phyloP scores from a whole-genome alignment of 1,140 invertebrate genomes.

The Brachionus rotundiformis region DNA sequence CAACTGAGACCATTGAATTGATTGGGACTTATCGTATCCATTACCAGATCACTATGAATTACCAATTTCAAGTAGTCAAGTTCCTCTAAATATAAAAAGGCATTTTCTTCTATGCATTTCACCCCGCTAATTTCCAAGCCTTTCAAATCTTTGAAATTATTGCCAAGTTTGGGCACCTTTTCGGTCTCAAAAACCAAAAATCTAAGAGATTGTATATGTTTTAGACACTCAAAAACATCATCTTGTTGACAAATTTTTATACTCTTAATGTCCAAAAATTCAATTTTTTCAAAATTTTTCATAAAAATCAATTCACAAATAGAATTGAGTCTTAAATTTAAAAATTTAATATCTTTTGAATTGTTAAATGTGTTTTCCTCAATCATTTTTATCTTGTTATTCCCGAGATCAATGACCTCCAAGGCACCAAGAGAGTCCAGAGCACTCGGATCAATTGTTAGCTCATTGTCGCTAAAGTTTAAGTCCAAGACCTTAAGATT shows the following conservation, averaged over 20 bases:
- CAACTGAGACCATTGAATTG: constrained; percentile 20
- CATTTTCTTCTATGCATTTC: neutral
- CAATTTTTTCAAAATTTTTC: neutral
- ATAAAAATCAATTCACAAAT: neutral
- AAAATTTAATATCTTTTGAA: constrained; percentile 28
- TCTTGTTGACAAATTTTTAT: too few species aligned
- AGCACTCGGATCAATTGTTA: neutral
- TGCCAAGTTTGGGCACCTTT: neutral
- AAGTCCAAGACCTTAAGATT: neutral
- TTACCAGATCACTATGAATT: neutral
- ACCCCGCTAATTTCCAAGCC: neutral
- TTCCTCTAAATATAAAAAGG: neutral
- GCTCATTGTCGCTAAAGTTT: constrained; percentile 2
- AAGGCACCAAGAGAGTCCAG: neutral
- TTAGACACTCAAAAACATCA: neutral
- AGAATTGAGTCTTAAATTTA: constrained; percentile 2
- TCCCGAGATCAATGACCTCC: neutral
- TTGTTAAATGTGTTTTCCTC: neutral
- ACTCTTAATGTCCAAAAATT: constrained; percentile 6
- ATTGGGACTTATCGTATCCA: neutral
- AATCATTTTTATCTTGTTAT: neutral
- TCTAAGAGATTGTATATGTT: neutral
- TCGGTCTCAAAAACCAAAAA: neutral
- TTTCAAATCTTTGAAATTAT: neutral
- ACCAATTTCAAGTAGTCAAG: neutral